Evolutionary conservation across 1,140 invertebrate species (phyloP), one percentile per base, ranked within the genome.

Genomic region (Drosophila simulans): DNA sequence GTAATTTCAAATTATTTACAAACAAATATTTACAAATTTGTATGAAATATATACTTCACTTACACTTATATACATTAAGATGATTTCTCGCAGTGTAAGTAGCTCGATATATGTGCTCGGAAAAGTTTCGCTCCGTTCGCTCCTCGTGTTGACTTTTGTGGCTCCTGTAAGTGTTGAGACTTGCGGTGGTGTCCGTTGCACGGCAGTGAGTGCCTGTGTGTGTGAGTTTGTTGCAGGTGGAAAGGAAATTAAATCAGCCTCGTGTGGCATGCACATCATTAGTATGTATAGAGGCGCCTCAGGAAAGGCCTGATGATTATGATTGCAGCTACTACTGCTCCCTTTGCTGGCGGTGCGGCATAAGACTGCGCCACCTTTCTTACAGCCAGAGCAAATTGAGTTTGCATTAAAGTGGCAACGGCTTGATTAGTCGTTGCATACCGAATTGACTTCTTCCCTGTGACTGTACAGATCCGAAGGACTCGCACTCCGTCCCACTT

Each of bases 171-270:
- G 72, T 84, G 77, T 59, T 75, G 70, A 42, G 70, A 63, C 75
- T 76, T 84, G 80, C 63, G 80, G 71, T 72, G 76, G 76, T 84
- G 65, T 84, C 76, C 62, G 62, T 84, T 77, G 81, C 81, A 83
- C 13, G 48, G 31, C 8, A 31, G 31, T 8, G 31, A 31, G 31
- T 31, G 31, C 31, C 7, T 43, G 46, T 39, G 13, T 4, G 49
- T 51, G 40, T 34, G 39, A 60, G 53, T 73, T 49, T 62, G 51
- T 15, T 53, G 62, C 75, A 88, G 83, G 83, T 88, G 66, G 57
- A 79, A 69, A 81, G 83, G 83, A 86, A 86, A 86, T 86, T 86
- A 88, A 86, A 86, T 86, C 83, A 88, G 83, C 83, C 77, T 83
- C 83, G 69, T 86, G 83, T 80, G 84, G 70, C 66, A 49, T 86